Conservation (phyloP, 2,888 invertebrate genomes). For the Nasonovia ribisnigri region DNA sequence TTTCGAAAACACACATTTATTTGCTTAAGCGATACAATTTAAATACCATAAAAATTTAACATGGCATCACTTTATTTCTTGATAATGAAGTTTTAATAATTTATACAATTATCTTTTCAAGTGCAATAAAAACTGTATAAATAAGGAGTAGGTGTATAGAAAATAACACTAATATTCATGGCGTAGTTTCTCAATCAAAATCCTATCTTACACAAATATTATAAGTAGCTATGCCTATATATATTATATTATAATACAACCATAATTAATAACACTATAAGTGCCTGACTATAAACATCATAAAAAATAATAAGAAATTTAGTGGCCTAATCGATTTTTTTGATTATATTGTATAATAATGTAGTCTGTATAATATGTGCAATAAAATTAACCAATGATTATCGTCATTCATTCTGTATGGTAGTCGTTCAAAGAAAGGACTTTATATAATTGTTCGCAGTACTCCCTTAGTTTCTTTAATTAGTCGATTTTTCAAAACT, state of each 20-base stretch:
- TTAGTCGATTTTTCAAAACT: neutral
- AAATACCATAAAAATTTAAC: neutral
- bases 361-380: neutral
- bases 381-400: neutral
- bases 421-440: neutral
- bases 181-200: constrained; percentile 33
- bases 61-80: neutral
- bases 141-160: neutral
- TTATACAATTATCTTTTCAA: constrained; percentile 24
- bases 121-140: neutral
- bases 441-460: neutral
- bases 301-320: constrained; percentile 11
- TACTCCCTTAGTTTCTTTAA: neutral
- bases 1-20: neutral
- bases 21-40: neutral
- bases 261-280: neutral
- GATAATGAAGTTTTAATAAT: constrained; percentile 26
- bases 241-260: neutral
- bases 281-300: neutral
- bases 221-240: neutral
- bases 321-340: neutral
- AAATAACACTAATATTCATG: neutral
- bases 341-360: neutral
- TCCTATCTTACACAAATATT: neutral
- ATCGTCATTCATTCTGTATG: neutral